These are phyloP conservation scores for Carollia perspicillata DNA, from an alignment of 2,113 vertebrate genomes.

Conservation along the genomic window DNA sequence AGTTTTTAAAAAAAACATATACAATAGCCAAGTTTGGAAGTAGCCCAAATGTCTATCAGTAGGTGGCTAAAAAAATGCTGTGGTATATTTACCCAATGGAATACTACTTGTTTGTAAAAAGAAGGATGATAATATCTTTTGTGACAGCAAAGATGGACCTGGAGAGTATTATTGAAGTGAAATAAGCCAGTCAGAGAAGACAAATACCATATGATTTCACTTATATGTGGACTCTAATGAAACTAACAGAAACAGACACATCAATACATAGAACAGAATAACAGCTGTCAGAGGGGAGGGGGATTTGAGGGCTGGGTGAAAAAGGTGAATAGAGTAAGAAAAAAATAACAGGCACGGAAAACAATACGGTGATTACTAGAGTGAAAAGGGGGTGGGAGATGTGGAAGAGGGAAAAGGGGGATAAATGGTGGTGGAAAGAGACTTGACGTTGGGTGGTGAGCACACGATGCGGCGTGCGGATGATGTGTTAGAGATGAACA, in stretches of 20 bases:
- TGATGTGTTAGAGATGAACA: neutral
- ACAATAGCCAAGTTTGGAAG: neutral
- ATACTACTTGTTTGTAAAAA: neutral
- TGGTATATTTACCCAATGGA: neutral
- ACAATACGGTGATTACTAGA: neutral
- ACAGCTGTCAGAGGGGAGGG: neutral
- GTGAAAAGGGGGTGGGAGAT: neutral
- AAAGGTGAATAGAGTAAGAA: neutral
- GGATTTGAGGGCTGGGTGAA: neutral
- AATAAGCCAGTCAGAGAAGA: neutral
- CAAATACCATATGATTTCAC: neutral
- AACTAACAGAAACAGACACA: neutral
- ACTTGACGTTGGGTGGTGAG: neutral
- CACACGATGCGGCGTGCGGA: neutral
- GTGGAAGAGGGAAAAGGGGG: neutral
- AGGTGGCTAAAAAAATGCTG: neutral
- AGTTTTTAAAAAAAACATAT: neutral
- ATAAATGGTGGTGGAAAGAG: neutral
- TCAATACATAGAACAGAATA: no score
- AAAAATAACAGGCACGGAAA: neutral
- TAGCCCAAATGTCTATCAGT: neutral
- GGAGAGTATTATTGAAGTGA: neutral
- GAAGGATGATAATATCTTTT: neutral
- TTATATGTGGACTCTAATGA: neutral
- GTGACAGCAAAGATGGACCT: neutral